These are phyloP conservation scores for Drosophila leonis DNA, from an alignment of 2,888 invertebrate species.

Conservation along the genomic window DNA sequence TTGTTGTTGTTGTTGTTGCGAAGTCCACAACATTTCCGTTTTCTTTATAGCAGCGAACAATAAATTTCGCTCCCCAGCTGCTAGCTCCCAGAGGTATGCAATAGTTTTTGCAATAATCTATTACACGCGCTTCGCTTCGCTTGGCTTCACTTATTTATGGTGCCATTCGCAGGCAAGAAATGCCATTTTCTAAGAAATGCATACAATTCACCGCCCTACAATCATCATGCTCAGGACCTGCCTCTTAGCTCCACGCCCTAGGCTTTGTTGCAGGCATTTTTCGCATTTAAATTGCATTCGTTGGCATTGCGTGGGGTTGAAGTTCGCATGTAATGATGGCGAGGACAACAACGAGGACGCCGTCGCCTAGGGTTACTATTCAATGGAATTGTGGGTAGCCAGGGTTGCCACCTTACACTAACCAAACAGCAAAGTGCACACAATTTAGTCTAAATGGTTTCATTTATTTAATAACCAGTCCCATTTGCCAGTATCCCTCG, in stretches of 20 bases:
- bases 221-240: neutral
- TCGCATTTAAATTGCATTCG: constrained; percentile 77
- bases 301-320: constrained; percentile 69
- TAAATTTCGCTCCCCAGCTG: constrained; percentile 50
- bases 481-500: constrained; percentile 45
- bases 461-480: constrained; percentile 73
- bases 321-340: constrained; percentile 57
- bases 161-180: constrained; percentile 64
- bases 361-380: constrained; percentile 14
- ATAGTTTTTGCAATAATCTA: constrained; percentile 73
- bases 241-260: constrained; percentile 2
- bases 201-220: constrained; percentile 22
- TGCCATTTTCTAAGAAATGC: constrained; percentile 60
- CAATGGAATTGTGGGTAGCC: constrained; percentile 31
- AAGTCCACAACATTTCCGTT: constrained; percentile 53
- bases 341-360: constrained; percentile 44
- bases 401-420: constrained; percentile 35
- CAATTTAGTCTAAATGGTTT: constrained; percentile 62
- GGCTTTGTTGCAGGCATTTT: constrained; percentile 59
- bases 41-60: constrained; percentile 57
- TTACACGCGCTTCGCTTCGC: constrained; percentile 59
- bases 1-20: constrained; percentile 25
- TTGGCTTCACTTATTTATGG: constrained; percentile 65
- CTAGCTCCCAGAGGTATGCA: constrained; percentile 62
- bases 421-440: constrained; percentile 46